Evolutionary conservation across 2,888 invertebrate species (phyloP).

Genomic region (Suillia variegata): DNA sequence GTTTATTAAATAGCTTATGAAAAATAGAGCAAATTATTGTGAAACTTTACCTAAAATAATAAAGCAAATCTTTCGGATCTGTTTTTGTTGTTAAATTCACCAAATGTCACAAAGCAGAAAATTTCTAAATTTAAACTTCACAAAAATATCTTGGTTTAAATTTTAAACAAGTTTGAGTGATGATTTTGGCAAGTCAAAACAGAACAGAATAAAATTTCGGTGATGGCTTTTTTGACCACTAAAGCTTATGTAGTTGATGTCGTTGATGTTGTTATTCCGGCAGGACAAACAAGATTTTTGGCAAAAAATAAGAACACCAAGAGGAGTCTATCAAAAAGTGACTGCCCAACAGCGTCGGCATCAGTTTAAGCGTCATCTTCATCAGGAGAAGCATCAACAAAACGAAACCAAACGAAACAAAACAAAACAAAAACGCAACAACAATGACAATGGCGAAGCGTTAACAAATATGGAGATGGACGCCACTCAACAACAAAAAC

Average conservation of each 20-base stretch:
- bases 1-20: too few species aligned
- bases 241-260: neutral
- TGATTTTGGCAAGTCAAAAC: slow-evolving; percentile 4
- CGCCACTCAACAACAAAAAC: slow-evolving; percentile 17
- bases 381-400: neutral
- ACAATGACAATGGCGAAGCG: slow-evolving; percentile 44
- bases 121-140: too few species aligned
- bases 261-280: neutral
- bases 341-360: slow-evolving; percentile 8
- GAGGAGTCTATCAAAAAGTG: neutral
- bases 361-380: neutral
- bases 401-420: too few species aligned
- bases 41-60: too few species aligned
- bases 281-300: neutral
- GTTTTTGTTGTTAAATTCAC: too few species aligned
- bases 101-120: too few species aligned
- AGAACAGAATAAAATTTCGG: neutral
- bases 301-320: neutral
- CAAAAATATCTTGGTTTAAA: too few species aligned
- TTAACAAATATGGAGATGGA: slow-evolving; percentile 50
- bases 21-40: too few species aligned
- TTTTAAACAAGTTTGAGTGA: slow-evolving; percentile 30
- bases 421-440: too few species aligned
- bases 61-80: too few species aligned
- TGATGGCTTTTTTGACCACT: neutral